phyloP scores from a whole-genome alignment of 1,140 invertebrate species.

The Cydia pomonella region DNA sequence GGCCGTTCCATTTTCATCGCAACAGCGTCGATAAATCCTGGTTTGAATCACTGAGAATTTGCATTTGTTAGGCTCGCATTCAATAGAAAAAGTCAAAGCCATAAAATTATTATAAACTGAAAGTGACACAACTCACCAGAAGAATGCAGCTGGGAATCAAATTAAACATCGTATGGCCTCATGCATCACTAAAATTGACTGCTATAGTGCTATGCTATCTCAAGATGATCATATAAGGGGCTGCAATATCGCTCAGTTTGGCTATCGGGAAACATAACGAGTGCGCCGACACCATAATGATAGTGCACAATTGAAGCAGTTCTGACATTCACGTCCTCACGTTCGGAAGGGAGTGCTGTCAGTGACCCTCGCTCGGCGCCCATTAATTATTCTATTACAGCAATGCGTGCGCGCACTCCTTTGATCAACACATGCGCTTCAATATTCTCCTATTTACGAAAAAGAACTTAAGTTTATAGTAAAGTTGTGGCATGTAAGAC shows the following conservation, averaged over 20 bases:
- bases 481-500: background rate
- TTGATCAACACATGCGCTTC: slow-evolving; percentile 54
- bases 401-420: slow-evolving; percentile 58
- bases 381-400: slow-evolving; percentile 73
- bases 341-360: slow-evolving; percentile 46
- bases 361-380: slow-evolving; percentile 58
- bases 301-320: background rate
- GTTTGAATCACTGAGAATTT: slow-evolving; percentile 14
- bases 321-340: slow-evolving; percentile 36
- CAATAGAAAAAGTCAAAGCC: background rate
- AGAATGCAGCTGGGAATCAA: background rate
- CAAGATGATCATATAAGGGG: background rate
- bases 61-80: slow-evolving; percentile 8
- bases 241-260: slow-evolving; percentile 12
- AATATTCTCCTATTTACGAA: slow-evolving; percentile 32
- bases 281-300: slow-evolving; percentile 17
- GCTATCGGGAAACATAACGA: slow-evolving; percentile 7
- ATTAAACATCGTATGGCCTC: background rate
- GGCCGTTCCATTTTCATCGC: slow-evolving; percentile 31
- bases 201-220: background rate
- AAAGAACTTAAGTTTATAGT: background rate
- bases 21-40: slow-evolving; percentile 26
- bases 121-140: background rate
- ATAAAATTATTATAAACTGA: background rate
- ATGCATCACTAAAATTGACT: background rate